phyloP scores from a whole-genome alignment of 2,113 vertebrate genomes.

The Spea bombifrons region DNA sequence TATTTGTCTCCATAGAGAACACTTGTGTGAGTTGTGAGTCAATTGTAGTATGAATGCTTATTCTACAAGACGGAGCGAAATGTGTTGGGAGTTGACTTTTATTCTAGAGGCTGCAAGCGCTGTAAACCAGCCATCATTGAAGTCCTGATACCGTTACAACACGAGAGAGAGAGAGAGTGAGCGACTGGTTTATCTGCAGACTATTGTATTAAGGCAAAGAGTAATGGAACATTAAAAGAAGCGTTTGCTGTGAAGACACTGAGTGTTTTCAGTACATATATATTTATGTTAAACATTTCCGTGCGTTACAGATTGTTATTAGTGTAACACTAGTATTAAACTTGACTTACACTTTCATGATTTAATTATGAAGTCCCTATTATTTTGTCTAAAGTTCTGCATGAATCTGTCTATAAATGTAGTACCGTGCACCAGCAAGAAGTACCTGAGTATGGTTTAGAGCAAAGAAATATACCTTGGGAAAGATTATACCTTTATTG shows the following conservation, averaged over 20 bases:
- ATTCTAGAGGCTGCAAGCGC: neutral
- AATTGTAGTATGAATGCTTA: too few relatives aligned
- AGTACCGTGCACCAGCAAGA: neutral
- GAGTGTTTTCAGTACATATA: constrained; percentile 40
- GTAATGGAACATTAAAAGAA: neutral
- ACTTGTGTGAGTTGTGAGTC: too few relatives aligned
- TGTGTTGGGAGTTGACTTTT: too few relatives aligned
- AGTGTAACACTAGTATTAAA: constrained; percentile 61
- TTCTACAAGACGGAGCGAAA: too few relatives aligned
- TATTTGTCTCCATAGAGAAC: too few relatives aligned
- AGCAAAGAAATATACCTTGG: neutral
- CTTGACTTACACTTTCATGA: constrained; percentile 50
- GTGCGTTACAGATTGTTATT: constrained; percentile 57
- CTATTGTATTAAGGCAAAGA: neutral
- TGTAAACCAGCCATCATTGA: neutral
- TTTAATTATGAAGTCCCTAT: constrained; percentile 46
- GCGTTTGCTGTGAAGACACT: neutral
- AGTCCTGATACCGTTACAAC: neutral
- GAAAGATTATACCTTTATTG: too few relatives aligned
- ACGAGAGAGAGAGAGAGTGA: neutral
- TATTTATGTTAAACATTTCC: constrained; percentile 53
- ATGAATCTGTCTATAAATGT: constrained; percentile 58
- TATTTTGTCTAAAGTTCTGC: constrained; percentile 60
- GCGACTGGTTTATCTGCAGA: neutral
- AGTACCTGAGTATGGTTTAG: neutral